Evolutionary conservation across 1,140 invertebrate genomes (phyloP).

Genomic region (Heliconius himera): DNA sequence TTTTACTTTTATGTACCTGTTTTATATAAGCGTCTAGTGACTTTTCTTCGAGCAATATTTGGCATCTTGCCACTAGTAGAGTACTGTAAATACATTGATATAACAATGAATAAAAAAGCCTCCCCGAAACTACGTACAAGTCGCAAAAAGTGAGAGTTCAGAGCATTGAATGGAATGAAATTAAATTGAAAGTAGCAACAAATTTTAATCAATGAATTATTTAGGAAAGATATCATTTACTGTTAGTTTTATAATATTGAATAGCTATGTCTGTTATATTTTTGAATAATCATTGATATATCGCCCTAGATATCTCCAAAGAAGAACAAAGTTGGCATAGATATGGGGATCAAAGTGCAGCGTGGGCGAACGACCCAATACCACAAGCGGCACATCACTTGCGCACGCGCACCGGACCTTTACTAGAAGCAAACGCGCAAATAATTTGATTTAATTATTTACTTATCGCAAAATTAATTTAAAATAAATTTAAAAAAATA

Average conservation of each 20-base stretch:
- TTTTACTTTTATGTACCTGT: slow-evolving; percentile 25
- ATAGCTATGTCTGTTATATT: slow-evolving; percentile 20
- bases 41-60: slow-evolving; percentile 45
- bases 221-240: background rate
- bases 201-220: background rate
- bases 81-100: slow-evolving; percentile 39
- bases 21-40: slow-evolving; percentile 34
- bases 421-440: slow-evolving; percentile 54
- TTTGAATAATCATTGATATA: slow-evolving; percentile 39
- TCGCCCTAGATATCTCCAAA: slow-evolving; percentile 72
- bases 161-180: background rate
- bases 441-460: slow-evolving; percentile 38
- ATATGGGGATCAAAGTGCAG: slow-evolving; percentile 78
- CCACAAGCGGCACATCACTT: slow-evolving; percentile 62
- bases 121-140: slow-evolving; percentile 14
- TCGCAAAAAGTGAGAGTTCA: slow-evolving; percentile 23
- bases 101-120: slow-evolving; percentile 35
- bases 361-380: slow-evolving; percentile 79
- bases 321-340: slow-evolving; percentile 79
- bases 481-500: slow-evolving; percentile 15
- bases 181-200: background rate
- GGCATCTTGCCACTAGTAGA: slow-evolving; percentile 48
- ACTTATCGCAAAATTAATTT: background rate
- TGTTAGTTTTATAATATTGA: background rate
- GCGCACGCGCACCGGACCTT: slow-evolving; percentile 66